Evolutionary conservation across 2,888 invertebrate genomes (phyloP), one percentile per base, ranked within the genome.

Genomic region (Leptogaster cylindrica): DNA sequence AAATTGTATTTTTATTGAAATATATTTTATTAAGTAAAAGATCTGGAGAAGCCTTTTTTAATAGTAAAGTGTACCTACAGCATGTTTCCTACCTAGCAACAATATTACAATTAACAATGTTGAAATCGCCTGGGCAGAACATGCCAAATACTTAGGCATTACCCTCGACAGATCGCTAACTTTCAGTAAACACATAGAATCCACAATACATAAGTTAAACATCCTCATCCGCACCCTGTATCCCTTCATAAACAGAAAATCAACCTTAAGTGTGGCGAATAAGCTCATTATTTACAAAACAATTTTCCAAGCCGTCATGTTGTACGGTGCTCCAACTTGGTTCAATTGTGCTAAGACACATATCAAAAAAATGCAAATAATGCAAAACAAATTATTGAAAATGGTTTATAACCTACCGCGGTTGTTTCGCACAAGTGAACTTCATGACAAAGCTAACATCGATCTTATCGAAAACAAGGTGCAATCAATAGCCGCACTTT

Each of bases 201-300:
- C 8, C 36, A 36, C 36, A 3, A 36, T 3, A 3, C 3, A 36
- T 36, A 36, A 36, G 6, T 3, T 36, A 3, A 36, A 36, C 36
- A 36, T 4, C 3, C 14, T 36, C n/a, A 36, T 36, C 36, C 36
- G 36, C 3, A 36, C 36, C 2, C 3, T 36, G 14, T 36, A 36
- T 14, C 36, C 36, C 14, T 36, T 36, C 36, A 36, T 36, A 12
- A 36, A 3, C 8, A 36, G 36, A 6, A 36, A 36, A 36, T 36
- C 36, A 2, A 14, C 36, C 8, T 14, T 36, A 36, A 55, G 31
- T 33, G 14, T 8, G 7, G 28, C 5, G n/a, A 58, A 58, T 36
- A 58, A 58, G 25, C 36, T 58, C 7, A n/a, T 58, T 6, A 31
- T 36, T 10, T 18, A 20, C 25, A 58, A 58, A 58, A 16, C 39